Evolutionary conservation across 35 echinoderm and acorn worm species (phyloP).

Genomic region (Anneissia japonica): DNA sequence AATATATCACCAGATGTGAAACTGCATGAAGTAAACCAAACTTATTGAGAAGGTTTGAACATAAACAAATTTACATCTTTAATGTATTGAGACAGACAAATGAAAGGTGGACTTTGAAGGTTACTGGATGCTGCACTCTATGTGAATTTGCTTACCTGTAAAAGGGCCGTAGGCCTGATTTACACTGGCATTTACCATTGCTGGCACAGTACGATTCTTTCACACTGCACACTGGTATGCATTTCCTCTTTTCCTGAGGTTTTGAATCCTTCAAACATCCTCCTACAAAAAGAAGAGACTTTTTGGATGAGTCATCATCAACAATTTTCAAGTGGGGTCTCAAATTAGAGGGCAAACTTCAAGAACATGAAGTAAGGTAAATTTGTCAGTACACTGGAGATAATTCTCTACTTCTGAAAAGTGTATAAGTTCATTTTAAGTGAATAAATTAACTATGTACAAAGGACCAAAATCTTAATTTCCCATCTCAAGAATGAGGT

Average conservation of each 20-base stretch:
- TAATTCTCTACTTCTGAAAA: background rate
- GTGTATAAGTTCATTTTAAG: background rate
- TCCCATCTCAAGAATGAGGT: background rate
- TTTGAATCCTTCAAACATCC: constrained; percentile 3
- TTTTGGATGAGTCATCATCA: background rate
- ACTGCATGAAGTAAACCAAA: background rate
- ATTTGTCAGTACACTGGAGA: background rate
- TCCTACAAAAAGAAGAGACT: constrained; percentile 16
- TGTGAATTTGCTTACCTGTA: constrained; percentile 25
- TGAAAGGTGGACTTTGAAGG: too few species aligned
- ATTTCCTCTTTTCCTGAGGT: constrained; percentile 7
- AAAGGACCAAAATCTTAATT: background rate
- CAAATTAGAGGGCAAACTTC: background rate
- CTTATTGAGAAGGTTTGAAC: too few species aligned
- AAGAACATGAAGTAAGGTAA: background rate
- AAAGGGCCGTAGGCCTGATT: background rate
- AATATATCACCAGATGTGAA: background rate
- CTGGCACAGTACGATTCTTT: constrained; percentile 25
- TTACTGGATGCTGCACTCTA: too few species aligned
- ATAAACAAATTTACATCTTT: too few species aligned
- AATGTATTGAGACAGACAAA: too few species aligned
- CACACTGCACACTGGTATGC: constrained; percentile 14
- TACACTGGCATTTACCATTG: constrained; percentile 33
- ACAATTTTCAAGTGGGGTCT: background rate
- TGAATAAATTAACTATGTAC: background rate